Evolutionary conservation across 1,140 invertebrate species (phyloP), one percentile per base, ranked within the genome.

Genomic region (Whitmania pigra): DNA sequence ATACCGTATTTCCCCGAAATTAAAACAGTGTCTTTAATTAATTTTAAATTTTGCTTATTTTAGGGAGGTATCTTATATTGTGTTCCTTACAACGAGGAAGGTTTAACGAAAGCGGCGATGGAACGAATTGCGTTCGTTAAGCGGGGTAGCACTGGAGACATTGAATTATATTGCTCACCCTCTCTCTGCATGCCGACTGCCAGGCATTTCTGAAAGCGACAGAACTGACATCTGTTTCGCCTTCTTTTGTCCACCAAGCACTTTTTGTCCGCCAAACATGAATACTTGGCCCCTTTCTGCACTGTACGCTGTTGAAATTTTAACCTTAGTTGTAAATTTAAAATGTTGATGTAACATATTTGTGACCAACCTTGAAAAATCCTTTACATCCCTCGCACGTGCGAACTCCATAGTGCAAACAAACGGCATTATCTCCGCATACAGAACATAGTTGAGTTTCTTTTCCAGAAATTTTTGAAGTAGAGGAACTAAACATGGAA

Each of bases 121-220:
- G n/a, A n/a, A n/a, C n/a, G n/a, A n/a, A n/a, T n/a, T n/a, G n/a
- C n/a, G n/a, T n/a, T n/a, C n/a, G n/a, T n/a, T n/a, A n/a, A n/a
- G n/a, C n/a, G n/a, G n/a, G n/a, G n/a, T n/a, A n/a, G n/a, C n/a
- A n/a, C n/a, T n/a, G 29, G 7, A 63, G 11, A 63, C 57, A 18
- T 25, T 3, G 57, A 63, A 63, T 25, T 25, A 63, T 18, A 71
- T 7, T 60, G 66, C 68, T 74, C 76, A 85, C 85, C 85, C 95
- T 97, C 86, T 85, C 97, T 95, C 0, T 98, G 95, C 96, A 99
- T 99, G 67, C 96, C 96, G 27, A 99, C 95, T 40, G 88, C 88
- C 53, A 99, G 84, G 84, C 96, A 99, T 86, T 99, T 99, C 83
- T 98, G 94, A 82, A 97, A 99, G 76, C 96, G 87, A 83, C 96